Percentiles rank a stretch among this genome's conserved stretches.
Conservation (phyloP, 2,797 vertebrate genomes). For the Odontamblyopus rebecca region DNA sequence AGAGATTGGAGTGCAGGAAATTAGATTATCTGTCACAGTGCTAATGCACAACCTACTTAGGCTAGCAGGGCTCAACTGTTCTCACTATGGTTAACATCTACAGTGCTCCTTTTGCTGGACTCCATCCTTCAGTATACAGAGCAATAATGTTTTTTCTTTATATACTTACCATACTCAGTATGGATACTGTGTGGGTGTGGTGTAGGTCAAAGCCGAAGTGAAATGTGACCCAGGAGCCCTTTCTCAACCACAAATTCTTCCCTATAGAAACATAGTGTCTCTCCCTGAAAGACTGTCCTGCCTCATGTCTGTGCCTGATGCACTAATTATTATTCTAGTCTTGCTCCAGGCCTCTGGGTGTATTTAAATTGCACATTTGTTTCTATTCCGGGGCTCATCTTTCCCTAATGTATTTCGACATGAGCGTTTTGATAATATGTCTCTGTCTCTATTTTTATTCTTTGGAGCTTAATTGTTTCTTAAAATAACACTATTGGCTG, state of each 20-base stretch:
- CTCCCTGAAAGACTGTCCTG: conserved; percentile 31
- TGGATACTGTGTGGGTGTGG: conserved; percentile 18
- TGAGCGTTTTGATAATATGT: neutral
- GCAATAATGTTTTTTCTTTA: neutral
- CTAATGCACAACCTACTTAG: conserved; percentile 70
- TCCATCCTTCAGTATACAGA: neutral
- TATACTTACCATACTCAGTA: conserved; percentile 4
- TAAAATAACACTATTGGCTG: too few relatives aligned
- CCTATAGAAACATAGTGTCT: conserved; percentile 43
- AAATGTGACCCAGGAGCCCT: conserved; percentile 60
- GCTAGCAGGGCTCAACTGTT: conserved; percentile 45
- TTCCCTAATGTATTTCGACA: neutral
- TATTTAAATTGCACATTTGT: conserved; percentile 10
- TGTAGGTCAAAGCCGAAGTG: conserved; percentile 62
- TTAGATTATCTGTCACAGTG: conserved; percentile 71
- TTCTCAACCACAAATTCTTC: conserved; percentile 44
- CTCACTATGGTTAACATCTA: conserved; percentile 24
- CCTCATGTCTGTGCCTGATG: conserved; percentile 45
- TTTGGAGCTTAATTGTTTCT: neutral
- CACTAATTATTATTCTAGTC: conserved; percentile 23
- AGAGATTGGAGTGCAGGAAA: conserved; percentile 71
- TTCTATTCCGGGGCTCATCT: neutral
- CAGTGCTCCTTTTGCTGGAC: neutral
- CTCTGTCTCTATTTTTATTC: neutral
- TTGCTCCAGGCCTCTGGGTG: conserved; percentile 3